These are phyloP conservation scores for Bergia puertoricense DNA, from an alignment of 92 coral and sea anemone species.

Conservation along the genomic window DNA sequence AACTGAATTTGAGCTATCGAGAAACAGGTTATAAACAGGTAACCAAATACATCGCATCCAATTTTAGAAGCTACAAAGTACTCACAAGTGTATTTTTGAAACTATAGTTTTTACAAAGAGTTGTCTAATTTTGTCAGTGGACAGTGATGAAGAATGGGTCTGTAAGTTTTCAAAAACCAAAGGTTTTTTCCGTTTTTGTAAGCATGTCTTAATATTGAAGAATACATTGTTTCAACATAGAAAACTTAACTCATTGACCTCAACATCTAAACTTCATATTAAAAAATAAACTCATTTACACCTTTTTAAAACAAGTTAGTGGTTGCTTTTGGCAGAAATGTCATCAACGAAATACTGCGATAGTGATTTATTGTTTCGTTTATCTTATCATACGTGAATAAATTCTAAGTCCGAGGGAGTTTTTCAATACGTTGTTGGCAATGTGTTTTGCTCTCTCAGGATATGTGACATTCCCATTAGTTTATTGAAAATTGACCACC, in stretches of 20 bases:
- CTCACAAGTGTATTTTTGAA: background rate
- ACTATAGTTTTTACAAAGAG: too few relatives aligned
- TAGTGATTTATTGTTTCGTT: background rate
- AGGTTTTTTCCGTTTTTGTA: background rate
- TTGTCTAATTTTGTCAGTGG: background rate
- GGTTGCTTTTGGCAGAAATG: background rate
- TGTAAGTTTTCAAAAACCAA: background rate
- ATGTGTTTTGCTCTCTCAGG: background rate
- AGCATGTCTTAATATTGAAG: background rate
- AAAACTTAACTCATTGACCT: background rate
- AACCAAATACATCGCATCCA: background rate
- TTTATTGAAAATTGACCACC: background rate
- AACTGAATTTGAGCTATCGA: background rate
- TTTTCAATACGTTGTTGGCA: background rate
- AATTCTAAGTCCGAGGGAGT: too few relatives aligned
- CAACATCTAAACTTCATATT: background rate
- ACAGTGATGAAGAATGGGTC: background rate
- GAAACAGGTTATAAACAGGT: background rate
- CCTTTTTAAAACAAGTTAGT: background rate
- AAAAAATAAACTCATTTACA: background rate
- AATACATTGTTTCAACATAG: background rate
- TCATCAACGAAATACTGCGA: background rate
- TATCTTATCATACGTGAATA: too few relatives aligned
- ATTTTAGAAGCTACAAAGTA: background rate
- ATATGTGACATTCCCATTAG: too few relatives aligned